Evolutionary conservation across 2,113 vertebrate species (phyloP).

Genomic region (Ceyx cyanopectus): DNA sequence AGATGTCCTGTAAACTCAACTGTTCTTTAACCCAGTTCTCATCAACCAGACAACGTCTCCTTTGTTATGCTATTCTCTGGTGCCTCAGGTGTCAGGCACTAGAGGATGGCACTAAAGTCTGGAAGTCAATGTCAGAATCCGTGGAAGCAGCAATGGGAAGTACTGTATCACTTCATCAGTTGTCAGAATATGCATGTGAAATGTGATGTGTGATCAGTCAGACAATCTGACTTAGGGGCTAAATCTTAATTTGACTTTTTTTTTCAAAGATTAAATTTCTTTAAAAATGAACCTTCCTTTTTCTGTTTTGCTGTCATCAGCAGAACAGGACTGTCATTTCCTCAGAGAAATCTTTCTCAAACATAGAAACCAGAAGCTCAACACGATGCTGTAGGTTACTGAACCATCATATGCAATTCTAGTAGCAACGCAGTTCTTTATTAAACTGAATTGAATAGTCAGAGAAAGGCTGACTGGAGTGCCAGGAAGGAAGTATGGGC

Average conservation of each 20-base stretch:
- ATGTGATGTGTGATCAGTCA: fast-evolving
- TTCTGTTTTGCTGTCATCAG: neutral
- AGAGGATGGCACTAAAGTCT: neutral
- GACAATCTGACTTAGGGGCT: neutral
- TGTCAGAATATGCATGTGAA: neutral
- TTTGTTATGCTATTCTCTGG: too few species aligned
- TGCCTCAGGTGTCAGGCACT: too few species aligned
- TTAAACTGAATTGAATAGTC: neutral
- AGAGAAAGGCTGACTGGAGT: neutral
- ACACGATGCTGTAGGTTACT: neutral
- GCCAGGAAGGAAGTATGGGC: neutral
- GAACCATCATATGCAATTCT: neutral
- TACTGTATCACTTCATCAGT: too few species aligned
- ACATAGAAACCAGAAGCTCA: neutral
- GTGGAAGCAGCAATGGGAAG: neutral
- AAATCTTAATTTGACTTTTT: neutral
- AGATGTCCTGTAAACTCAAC: too few species aligned
- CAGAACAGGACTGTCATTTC: neutral
- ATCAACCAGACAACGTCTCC: too few species aligned
- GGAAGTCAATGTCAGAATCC: neutral
- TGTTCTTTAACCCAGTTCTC: too few species aligned
- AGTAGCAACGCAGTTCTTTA: neutral
- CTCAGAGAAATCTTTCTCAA: neutral
- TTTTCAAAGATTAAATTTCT: neutral
- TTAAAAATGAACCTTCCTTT: neutral